Percentiles rank a stretch among this genome's conserved stretches.
Evolutionary conservation across 2,797 vertebrate genomes (phyloP).

Genomic region (Betta splendens): DNA sequence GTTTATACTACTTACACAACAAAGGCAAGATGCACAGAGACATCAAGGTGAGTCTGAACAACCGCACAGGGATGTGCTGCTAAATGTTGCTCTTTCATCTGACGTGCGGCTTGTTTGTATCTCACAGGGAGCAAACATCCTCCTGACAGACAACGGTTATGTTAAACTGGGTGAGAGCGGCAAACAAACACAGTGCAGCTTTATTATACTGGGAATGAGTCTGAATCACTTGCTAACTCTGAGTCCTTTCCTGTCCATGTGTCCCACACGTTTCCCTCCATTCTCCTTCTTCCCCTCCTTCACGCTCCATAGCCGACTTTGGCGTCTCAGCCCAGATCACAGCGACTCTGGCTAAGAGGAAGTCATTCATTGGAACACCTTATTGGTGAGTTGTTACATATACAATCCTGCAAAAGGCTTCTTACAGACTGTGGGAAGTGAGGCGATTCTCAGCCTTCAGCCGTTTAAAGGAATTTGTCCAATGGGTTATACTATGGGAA

Average conservation of each 20-base stretch:
- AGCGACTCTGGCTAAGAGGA: conserved; percentile 97
- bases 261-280: neutral
- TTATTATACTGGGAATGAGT: conserved; percentile 24
- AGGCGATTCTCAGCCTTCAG: neutral
- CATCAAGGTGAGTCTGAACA: conserved; percentile 89
- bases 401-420: neutral
- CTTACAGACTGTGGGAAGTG: neutral
- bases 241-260: conserved; percentile 3
- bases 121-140: conserved; percentile 96
- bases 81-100: conserved; percentile 11
- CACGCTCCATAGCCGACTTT: conserved; percentile 87
- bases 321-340: conserved; percentile 99
- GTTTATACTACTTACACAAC: conserved; percentile 96
- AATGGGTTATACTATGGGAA: neutral
- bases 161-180: conserved; percentile 92
- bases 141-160: conserved; percentile 96
- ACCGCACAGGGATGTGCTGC: no score
- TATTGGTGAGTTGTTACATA: conserved; percentile 88
- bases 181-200: conserved; percentile 1
- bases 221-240: conserved; percentile 29
- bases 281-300: neutral
- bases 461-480: neutral
- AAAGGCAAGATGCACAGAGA: conserved; percentile 99
- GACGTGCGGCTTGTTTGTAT: conserved; percentile 33
- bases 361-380: conserved; percentile 98